A percentile compares a stretch with the other conserved stretches of the same genome.
These are phyloP conservation scores for Anolis apletophallus DNA, from an alignment of 2,797 vertebrate genomes.

Conservation along the genomic window DNA sequence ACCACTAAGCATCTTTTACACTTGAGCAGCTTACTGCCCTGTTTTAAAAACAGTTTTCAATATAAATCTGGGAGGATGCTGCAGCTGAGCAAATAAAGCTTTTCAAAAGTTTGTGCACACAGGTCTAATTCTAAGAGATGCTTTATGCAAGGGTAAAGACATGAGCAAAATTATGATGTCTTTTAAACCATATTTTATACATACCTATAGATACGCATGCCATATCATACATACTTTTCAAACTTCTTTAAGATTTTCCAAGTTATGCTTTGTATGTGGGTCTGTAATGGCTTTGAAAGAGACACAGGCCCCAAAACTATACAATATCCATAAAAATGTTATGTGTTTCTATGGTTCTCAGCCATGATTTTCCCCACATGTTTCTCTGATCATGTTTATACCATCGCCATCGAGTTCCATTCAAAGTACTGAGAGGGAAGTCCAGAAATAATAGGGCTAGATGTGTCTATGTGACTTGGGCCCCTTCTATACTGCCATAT, in stretches of 20 bases:
- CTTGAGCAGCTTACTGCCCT: not conserved
- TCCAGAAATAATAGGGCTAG: not conserved
- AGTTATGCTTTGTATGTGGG: no score
- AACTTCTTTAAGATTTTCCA: no score
- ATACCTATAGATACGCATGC: no score
- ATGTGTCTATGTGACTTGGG: not conserved
- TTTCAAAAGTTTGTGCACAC: not conserved
- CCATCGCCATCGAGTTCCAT: not conserved
- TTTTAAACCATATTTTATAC: no score
- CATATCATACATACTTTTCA: no score
- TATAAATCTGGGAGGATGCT: not conserved
- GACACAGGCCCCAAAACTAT: no score
- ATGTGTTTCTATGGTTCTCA: not conserved
- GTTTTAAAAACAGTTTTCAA: not conserved
- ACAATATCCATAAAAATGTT: no score
- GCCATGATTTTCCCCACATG: not conserved
- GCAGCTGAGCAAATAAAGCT: not conserved
- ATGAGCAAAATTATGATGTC: no score
- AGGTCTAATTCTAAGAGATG: no score
- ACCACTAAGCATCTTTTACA: not conserved
- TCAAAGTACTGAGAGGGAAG: not conserved
- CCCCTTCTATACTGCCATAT: no score
- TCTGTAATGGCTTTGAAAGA: no score
- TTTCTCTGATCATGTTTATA: not conserved
- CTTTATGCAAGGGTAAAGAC: no score